Conservation (phyloP, 2,888 invertebrate genomes). For the Lampropteryx suffumata region DNA sequence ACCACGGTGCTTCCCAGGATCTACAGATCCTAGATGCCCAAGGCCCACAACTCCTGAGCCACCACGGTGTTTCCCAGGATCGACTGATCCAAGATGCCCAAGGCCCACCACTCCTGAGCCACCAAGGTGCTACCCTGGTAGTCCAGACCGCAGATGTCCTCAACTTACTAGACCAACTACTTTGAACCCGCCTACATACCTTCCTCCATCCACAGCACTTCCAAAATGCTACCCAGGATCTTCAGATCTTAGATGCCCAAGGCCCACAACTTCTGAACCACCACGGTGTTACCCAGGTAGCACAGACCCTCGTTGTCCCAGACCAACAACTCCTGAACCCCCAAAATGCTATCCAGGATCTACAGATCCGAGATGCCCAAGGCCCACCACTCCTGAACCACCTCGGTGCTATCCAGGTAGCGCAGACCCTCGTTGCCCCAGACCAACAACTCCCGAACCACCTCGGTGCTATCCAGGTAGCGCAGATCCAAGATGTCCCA, state of each 20-base stretch:
- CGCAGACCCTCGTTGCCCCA: constrained; percentile 46
- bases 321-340: constrained; percentile 38
- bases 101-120: constrained; percentile 35
- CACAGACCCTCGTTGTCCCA: constrained; percentile 40
- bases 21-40: constrained; percentile 34
- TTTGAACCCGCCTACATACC: constrained; percentile 40
- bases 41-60: constrained; percentile 34
- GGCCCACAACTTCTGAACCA: constrained; percentile 41
- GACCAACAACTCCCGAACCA: constrained; percentile 42
- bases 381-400: constrained; percentile 42
- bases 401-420: constrained; percentile 40
- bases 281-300: constrained; percentile 38
- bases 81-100: constrained; percentile 30
- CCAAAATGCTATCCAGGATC: constrained; percentile 54
- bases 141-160: constrained; percentile 1
- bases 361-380: constrained; percentile 46
- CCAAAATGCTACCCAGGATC: constrained; percentile 52
- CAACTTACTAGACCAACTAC: constrained; percentile 36
- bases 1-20: constrained; percentile 26
- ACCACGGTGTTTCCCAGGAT: constrained; percentile 28
- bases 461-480: constrained; percentile 41
- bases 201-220: constrained; percentile 37
- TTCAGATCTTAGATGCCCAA: constrained; percentile 46
- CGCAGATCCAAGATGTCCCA: constrained; percentile 50
- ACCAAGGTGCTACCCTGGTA: constrained; percentile 44